Evolutionary conservation across 2,113 vertebrate species (phyloP).

Genomic region (Vidua chalybeata): DNA sequence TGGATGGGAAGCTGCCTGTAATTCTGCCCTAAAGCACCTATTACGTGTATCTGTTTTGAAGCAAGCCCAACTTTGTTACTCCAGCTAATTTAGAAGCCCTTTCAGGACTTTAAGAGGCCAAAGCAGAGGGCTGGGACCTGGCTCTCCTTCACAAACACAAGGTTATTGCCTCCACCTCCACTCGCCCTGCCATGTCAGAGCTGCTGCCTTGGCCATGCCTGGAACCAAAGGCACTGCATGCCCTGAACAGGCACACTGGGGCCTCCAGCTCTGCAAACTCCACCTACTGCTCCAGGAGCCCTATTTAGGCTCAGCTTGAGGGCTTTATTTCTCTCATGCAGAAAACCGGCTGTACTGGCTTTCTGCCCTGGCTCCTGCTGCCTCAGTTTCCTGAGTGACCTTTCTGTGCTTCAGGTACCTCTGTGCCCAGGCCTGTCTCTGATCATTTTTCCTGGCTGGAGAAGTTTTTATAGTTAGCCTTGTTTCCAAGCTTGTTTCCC

Average conservation of each 20-base stretch:
- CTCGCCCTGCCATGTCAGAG: rapidly evolving
- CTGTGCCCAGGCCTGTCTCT: neutral
- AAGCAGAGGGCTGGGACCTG: neutral
- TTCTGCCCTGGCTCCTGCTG: neutral
- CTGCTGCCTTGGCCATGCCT: neutral
- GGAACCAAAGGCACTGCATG: neutral
- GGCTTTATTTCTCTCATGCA: rapidly evolving
- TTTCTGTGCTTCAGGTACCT: neutral
- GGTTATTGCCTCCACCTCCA: neutral
- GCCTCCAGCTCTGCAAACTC: neutral
- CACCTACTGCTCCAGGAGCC: neutral
- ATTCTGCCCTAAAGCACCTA: neutral
- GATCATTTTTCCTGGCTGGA: neutral
- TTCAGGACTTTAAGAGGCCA: neutral
- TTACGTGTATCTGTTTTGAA: neutral
- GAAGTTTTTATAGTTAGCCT: rapidly evolving
- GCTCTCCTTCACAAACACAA: neutral
- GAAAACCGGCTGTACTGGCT: neutral
- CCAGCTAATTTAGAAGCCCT: neutral
- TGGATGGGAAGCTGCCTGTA: neutral
- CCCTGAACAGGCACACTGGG: neutral
- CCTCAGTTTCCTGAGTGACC: rapidly evolving
- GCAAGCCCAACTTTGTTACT: neutral
- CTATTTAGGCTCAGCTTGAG: neutral
- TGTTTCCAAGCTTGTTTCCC: neutral